Conservation (phyloP, 2,113 vertebrate genomes). For the Dolichotis patagonum region DNA sequence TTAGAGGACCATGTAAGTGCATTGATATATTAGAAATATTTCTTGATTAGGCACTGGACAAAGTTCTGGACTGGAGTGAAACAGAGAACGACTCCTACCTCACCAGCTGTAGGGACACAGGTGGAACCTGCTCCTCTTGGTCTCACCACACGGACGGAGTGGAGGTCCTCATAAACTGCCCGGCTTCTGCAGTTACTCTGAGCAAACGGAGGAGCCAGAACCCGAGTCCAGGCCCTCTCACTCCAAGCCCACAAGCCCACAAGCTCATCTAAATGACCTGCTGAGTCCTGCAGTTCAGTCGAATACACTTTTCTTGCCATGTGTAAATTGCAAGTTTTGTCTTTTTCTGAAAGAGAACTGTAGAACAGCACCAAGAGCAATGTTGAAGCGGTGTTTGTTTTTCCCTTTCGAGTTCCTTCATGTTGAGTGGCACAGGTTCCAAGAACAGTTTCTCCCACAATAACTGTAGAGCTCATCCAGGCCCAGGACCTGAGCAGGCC, state of each 20-base stretch:
- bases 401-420: conserved; percentile 22
- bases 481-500: neutral
- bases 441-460: neutral
- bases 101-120: no score
- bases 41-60: neutral
- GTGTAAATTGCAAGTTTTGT: neutral
- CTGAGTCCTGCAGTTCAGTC: neutral
- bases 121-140: neutral
- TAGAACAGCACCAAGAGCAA: neutral
- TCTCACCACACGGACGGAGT: neutral
- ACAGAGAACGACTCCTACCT: neutral
- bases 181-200: neutral
- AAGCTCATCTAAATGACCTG: neutral
- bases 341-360: conserved; percentile 53
- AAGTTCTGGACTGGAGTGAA: neutral
- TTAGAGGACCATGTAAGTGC: neutral
- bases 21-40: neutral
- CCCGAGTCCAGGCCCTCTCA: neutral
- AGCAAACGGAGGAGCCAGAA: neutral
- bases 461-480: neutral
- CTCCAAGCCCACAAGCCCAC: neutral
- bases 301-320: neutral
- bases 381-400: neutral
- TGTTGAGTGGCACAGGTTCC: neutral
- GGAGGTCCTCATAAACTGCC: neutral